A percentile compares a stretch with the other conserved stretches of the same genome.
phyloP scores from a whole-genome alignment of 2,888 invertebrate genomes.

The Apamea epomidion region DNA sequence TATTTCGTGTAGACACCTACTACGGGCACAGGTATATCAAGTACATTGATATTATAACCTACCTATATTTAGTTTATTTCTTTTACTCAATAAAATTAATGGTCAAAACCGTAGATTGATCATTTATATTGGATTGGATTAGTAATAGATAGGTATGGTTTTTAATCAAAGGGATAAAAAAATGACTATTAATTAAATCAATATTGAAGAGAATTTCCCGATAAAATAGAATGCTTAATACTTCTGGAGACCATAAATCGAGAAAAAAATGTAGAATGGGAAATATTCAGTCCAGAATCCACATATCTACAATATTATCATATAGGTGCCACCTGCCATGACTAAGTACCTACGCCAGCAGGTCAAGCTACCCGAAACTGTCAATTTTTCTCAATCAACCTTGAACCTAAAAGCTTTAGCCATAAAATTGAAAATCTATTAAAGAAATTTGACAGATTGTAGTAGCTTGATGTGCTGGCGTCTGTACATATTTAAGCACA shows the following conservation, averaged over 20 bases:
- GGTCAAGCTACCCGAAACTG: too few relatives aligned
- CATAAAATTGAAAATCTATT: too few relatives aligned
- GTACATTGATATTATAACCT: too few relatives aligned
- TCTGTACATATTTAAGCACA: not conserved
- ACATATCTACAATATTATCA: not conserved
- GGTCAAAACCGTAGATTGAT: too few relatives aligned
- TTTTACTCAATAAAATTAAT: too few relatives aligned
- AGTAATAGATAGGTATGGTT: too few relatives aligned
- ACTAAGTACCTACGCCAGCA: not conserved
- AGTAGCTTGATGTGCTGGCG: too few relatives aligned
- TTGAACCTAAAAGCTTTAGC: too few relatives aligned
- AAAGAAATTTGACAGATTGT: too few relatives aligned
- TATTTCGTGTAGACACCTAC: not conserved
- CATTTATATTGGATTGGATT: not conserved
- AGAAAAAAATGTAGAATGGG: not conserved
- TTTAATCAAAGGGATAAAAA: too few relatives aligned
- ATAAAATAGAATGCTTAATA: not conserved
- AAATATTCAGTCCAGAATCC: not conserved
- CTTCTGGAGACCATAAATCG: not conserved
- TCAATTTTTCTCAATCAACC: too few relatives aligned
- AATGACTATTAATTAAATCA: not conserved
- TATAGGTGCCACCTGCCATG: not conserved
- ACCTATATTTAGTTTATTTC: too few relatives aligned
- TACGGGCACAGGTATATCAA: not conserved
- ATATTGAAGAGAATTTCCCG: not conserved